These are phyloP conservation scores for Drosophila repletoides DNA, from an alignment of 1,140 invertebrate genomes.

Conservation along the genomic window DNA sequence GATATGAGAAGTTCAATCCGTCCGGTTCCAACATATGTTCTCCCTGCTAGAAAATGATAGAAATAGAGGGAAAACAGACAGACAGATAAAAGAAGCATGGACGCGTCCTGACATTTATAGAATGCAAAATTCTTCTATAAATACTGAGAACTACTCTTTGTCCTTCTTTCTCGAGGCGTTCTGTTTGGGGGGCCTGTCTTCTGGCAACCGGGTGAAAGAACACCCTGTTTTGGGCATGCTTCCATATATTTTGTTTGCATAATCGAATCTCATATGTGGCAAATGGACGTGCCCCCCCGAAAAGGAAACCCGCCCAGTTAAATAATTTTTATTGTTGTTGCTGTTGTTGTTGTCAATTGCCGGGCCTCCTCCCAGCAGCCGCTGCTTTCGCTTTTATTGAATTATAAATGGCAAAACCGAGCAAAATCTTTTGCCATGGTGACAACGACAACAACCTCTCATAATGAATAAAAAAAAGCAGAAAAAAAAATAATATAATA, in stretches of 20 bases:
- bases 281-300: conserved; percentile 32
- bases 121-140: too few relatives aligned
- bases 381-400: conserved; percentile 67
- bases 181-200: conserved; percentile 29
- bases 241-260: conserved; percentile 8
- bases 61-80: too few relatives aligned
- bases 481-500: conserved; percentile 4
- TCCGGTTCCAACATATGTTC: too few relatives aligned
- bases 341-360: conserved; percentile 57
- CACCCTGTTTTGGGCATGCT: conserved; percentile 47
- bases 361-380: conserved; percentile 54
- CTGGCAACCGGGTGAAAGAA: background rate
- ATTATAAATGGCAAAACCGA: conserved; percentile 48
- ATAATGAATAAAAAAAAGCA: conserved; percentile 34
- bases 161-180: too few relatives aligned
- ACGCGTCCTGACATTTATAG: too few relatives aligned
- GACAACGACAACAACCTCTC: conserved; percentile 37
- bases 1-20: too few relatives aligned
- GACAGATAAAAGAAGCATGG: too few relatives aligned
- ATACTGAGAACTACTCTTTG: too few relatives aligned
- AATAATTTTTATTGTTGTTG: conserved; percentile 15
- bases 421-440: conserved; percentile 62
- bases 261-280: conserved; percentile 2
- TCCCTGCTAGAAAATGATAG: too few relatives aligned
- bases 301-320: conserved; percentile 60